phyloP scores from a whole-genome alignment of 2,797 vertebrate species.

The Microctenopoma lineatum region DNA sequence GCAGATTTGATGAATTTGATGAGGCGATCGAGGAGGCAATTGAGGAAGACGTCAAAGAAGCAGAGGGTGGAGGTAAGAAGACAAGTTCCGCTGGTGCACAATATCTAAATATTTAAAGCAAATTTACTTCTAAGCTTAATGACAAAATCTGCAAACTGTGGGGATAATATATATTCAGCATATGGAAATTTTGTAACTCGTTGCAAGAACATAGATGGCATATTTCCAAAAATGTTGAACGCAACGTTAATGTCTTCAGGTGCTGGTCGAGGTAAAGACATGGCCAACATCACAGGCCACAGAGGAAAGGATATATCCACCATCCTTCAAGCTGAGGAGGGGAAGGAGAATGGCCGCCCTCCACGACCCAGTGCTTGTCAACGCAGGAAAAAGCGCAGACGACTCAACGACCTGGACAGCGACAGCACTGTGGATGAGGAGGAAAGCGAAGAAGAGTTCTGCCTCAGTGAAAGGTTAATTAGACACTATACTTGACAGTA shows the following conservation, averaged over 20 bases:
- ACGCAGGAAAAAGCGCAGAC: constrained; percentile 92
- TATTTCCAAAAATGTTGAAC: neutral
- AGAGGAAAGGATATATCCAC: constrained; percentile 96
- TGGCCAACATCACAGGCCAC: constrained; percentile 97
- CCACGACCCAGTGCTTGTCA: constrained; percentile 75
- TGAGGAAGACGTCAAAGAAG: constrained; percentile 97
- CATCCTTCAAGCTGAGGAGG: constrained; percentile 91
- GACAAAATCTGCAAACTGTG: neutral
- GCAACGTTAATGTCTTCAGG: constrained; percentile 74
- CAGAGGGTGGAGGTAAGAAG: constrained; percentile 92
- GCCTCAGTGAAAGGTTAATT: constrained; percentile 90
- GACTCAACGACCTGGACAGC: constrained; percentile 96
- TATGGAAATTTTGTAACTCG: too few species aligned
- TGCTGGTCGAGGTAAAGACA: constrained; percentile 95
- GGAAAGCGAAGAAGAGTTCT: constrained; percentile 97
- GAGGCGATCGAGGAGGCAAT: constrained; percentile 99
- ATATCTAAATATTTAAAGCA: neutral
- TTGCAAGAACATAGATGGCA: too few species aligned
- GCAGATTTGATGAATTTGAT: constrained; percentile 98
- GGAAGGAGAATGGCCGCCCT: constrained; percentile 91
- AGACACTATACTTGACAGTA: neutral
- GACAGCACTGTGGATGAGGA: constrained; percentile 96
- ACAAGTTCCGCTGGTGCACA: neutral
- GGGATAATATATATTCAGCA: too few species aligned
- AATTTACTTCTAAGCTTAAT: neutral